Evolutionary conservation across 2,113 vertebrate genomes (phyloP).

Genomic region (Tamias sibiricus): DNA sequence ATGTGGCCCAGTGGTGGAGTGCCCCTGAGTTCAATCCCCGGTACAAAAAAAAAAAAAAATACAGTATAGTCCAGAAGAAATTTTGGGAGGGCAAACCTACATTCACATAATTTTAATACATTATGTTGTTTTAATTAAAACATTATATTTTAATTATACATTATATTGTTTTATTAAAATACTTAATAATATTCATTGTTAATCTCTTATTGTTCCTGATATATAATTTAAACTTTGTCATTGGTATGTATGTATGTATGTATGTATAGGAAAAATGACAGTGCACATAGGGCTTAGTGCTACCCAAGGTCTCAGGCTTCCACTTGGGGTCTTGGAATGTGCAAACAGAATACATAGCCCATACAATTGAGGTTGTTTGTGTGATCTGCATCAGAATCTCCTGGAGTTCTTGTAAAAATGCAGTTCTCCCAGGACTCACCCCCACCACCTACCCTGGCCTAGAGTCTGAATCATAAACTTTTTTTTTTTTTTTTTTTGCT

Average conservation of each 20-base stretch:
- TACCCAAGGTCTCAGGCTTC: background rate
- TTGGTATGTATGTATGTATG: background rate
- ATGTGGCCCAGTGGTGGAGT: too few species aligned
- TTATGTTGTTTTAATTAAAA: too few species aligned
- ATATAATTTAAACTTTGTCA: background rate
- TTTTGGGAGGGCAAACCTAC: background rate
- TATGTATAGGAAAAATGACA: background rate
- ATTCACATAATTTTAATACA: too few species aligned
- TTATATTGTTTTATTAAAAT: background rate
- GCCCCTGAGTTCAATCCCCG: too few species aligned
- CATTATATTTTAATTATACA: too few species aligned
- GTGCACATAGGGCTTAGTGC: too few species aligned
- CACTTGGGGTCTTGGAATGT: background rate
- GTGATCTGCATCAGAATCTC: background rate
- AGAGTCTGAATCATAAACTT: background rate
- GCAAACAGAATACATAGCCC: background rate
- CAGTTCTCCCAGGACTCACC: background rate
- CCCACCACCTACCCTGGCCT: too few species aligned
- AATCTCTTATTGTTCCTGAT: background rate
- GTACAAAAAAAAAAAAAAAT: too few species aligned
- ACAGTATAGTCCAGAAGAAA: background rate
- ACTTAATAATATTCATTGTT: background rate
- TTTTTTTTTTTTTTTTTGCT: too few species aligned
- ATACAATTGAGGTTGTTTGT: background rate
- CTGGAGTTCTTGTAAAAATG: background rate